Conservation (phyloP, 92 coral and sea anemone genomes). For the Umimayanthus chanpuru region DNA sequence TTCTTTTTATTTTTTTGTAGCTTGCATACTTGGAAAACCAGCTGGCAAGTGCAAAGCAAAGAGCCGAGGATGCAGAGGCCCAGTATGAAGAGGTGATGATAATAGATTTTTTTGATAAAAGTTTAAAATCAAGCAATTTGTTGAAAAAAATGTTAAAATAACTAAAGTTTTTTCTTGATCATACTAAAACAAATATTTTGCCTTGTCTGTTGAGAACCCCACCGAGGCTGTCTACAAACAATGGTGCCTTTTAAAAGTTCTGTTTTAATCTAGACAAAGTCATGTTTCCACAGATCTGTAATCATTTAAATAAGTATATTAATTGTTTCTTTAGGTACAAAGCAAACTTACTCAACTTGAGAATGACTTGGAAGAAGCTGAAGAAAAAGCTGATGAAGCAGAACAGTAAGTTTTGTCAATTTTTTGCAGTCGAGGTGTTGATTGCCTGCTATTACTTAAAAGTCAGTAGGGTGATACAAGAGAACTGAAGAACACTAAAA, state of each 20-base stretch:
- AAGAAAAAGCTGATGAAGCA: conserved; percentile 82
- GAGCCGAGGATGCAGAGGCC: conserved; percentile 86
- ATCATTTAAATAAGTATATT: neutral
- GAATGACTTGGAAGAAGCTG: conserved; percentile 88
- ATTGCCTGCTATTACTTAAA: neutral
- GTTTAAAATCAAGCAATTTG: too few species aligned
- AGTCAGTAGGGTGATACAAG: too few species aligned
- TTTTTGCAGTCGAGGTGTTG: neutral
- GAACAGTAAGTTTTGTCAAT: conserved; percentile 72
- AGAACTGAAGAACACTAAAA: too few species aligned
- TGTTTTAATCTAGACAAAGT: too few species aligned
- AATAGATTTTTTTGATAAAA: too few species aligned
- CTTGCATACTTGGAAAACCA: conserved; percentile 62
- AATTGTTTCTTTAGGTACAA: conserved; percentile 58
- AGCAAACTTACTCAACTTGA: conserved; percentile 74
- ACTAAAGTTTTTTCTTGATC: too few species aligned
- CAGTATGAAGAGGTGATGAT: conserved; percentile 87
- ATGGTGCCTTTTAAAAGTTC: too few species aligned
- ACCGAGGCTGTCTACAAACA: too few species aligned
- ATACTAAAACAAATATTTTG: too few species aligned
- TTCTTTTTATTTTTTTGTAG: conserved; percentile 37
- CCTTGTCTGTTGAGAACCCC: too few species aligned
- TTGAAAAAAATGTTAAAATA: too few species aligned
- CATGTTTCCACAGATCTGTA: too few species aligned
- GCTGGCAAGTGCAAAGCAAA: conserved; percentile 68